Evolutionary conservation across 2,797 vertebrate species (phyloP).

Genomic region (Peromyscus eremicus): DNA sequence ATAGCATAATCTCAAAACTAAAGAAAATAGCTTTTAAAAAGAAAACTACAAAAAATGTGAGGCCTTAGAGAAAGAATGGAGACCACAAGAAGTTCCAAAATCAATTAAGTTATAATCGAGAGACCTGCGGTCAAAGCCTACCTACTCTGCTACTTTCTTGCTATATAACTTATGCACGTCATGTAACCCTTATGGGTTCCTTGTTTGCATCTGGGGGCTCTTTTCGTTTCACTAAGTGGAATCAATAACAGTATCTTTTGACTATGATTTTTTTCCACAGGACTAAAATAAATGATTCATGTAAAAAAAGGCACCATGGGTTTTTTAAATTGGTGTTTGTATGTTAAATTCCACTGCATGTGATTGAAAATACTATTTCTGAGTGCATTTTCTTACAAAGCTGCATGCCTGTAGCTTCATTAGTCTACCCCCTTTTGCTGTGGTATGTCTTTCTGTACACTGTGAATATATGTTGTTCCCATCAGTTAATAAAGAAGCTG

Average conservation of each 20-base stretch:
- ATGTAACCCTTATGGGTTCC: not conserved
- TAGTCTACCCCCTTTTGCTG: not conserved
- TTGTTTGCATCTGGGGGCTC: not conserved
- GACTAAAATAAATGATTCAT: not conserved
- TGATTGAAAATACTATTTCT: not conserved
- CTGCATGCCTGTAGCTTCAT: not conserved
- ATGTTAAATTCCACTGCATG: not conserved
- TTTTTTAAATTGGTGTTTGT: not conserved
- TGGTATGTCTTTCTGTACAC: too few relatives aligned
- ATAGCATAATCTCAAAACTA: not conserved
- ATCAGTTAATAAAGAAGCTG: too few relatives aligned
- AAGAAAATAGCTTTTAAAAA: too few relatives aligned
- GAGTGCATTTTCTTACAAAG: not conserved
- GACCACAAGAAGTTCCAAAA: not conserved
- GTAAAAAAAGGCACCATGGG: too few relatives aligned
- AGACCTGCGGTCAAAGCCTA: not conserved
- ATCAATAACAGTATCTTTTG: not conserved
- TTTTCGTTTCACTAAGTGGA: not conserved
- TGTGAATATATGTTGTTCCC: too few relatives aligned
- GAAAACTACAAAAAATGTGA: not conserved
- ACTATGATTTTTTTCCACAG: not conserved
- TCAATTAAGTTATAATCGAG: not conserved
- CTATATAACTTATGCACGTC: not conserved
- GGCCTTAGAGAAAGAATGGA: not conserved
- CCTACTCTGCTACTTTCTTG: not conserved